Evolutionary conservation across 2,797 vertebrate genomes (phyloP).

Genomic region (Parauchenoglanis punctatus): DNA sequence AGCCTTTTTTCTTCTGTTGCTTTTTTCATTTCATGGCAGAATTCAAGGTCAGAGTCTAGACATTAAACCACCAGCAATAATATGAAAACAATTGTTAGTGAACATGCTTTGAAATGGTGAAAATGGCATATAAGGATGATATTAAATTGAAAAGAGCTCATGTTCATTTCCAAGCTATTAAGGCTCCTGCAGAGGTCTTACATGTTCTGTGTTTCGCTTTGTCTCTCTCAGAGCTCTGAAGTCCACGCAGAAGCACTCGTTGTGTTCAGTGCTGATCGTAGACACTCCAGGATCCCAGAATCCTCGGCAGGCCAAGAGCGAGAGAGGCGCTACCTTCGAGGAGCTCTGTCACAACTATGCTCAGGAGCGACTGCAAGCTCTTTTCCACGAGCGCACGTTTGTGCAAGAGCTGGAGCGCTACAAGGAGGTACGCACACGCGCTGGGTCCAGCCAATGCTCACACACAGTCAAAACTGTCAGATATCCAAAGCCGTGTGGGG

Average conservation of each 20-base stretch:
- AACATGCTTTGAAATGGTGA: neutral
- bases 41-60: neutral
- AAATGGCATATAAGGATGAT: neutral
- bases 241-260: conserved; percentile 87
- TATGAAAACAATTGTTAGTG: neutral
- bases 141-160: neutral
- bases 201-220: neutral
- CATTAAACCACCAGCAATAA: no score
- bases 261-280: conserved; percentile 93
- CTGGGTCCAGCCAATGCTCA: no score
- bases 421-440: conserved; percentile 85
- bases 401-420: conserved; percentile 91
- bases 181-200: no score
- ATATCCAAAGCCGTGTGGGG: no score
- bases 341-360: conserved; percentile 97
- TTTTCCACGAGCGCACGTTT: conserved; percentile 92
- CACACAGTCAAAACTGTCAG: no score
- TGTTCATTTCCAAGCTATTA: neutral
- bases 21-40: neutral
- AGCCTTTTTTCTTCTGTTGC: neutral
- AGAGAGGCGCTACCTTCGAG: conserved; percentile 89
- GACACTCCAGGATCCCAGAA: conserved; percentile 96
- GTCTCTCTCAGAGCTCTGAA: conserved; percentile 85
- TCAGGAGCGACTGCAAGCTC: conserved; percentile 92
- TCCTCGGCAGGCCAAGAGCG: conserved; percentile 81